phyloP scores from a whole-genome alignment of 64 coral and sea anemone genomes.

The Pocillopora verrucosa region DNA sequence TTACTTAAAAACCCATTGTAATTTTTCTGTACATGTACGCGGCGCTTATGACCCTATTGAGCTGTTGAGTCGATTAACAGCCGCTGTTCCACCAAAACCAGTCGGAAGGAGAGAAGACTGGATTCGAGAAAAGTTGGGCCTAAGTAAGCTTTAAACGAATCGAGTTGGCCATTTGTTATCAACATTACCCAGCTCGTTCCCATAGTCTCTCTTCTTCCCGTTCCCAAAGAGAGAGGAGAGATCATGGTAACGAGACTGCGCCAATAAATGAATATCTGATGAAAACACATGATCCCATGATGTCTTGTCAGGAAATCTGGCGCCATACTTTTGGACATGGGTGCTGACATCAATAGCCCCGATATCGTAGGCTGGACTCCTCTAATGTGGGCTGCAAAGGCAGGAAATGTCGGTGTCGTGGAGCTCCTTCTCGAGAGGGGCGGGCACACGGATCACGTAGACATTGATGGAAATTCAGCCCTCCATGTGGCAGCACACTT shows the following conservation, averaged over 20 bases:
- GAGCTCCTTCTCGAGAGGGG: slow-evolving; percentile 53
- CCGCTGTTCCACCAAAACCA: too few relatives aligned
- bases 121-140: too few relatives aligned
- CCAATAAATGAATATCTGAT: too few relatives aligned
- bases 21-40: too few relatives aligned
- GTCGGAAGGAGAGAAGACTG: too few relatives aligned
- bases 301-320: slow-evolving; percentile 62
- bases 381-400: slow-evolving; percentile 73
- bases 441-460: slow-evolving; percentile 30
- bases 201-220: too few relatives aligned
- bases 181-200: background rate
- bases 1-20: too few relatives aligned
- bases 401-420: slow-evolving; percentile 27
- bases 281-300: background rate
- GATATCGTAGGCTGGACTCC: slow-evolving; percentile 77
- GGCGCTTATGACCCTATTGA: too few relatives aligned
- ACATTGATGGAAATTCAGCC: slow-evolving; percentile 73
- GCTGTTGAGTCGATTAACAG: too few relatives aligned
- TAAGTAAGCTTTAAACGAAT: too few relatives aligned
- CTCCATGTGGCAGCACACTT: slow-evolving; percentile 74
- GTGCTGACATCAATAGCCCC: slow-evolving; percentile 68
- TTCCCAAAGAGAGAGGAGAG: too few relatives aligned
- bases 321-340: slow-evolving; percentile 60
- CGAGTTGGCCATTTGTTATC: background rate
- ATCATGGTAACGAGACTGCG: too few relatives aligned